phyloP scores from a whole-genome alignment of 1,140 invertebrate genomes.

The Physella acuta region DNA sequence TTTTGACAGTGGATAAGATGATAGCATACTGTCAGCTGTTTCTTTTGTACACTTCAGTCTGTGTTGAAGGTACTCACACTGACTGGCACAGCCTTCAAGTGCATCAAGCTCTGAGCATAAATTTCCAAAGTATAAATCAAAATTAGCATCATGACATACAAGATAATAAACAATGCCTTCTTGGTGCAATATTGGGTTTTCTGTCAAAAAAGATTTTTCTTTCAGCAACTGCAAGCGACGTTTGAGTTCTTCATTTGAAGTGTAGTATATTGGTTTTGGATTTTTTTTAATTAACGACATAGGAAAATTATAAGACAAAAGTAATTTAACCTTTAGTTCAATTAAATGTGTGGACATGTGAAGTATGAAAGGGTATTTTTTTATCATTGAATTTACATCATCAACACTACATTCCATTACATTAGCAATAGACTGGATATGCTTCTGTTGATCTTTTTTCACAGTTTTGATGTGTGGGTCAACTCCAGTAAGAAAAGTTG shows the following conservation, averaged over 20 bases:
- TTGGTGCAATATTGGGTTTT: background rate
- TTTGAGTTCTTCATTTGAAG: background rate
- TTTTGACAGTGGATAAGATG: background rate
- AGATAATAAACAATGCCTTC: background rate
- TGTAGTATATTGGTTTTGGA: background rate
- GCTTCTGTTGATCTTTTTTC: too few relatives aligned
- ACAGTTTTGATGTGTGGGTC: too few relatives aligned
- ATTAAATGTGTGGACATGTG: too few relatives aligned
- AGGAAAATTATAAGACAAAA: too few relatives aligned
- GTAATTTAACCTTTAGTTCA: too few relatives aligned
- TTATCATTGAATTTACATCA: too few relatives aligned
- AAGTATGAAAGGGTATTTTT: too few relatives aligned
- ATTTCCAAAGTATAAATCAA: background rate
- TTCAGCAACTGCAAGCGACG: background rate
- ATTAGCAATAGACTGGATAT: too few relatives aligned
- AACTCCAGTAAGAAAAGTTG: too few relatives aligned
- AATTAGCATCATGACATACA: background rate
- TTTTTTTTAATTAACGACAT: too few relatives aligned
- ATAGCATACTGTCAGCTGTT: background rate
- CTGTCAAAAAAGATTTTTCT: background rate
- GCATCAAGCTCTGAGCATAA: background rate
- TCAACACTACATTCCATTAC: too few relatives aligned
- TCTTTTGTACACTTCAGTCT: constrained; percentile 1
- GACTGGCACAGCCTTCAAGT: constrained; percentile 1
- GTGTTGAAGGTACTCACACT: background rate